These are phyloP conservation scores for Sinocyclocheilus rhinocerous DNA, from an alignment of 2,113 vertebrate species.

Conservation along the genomic window DNA sequence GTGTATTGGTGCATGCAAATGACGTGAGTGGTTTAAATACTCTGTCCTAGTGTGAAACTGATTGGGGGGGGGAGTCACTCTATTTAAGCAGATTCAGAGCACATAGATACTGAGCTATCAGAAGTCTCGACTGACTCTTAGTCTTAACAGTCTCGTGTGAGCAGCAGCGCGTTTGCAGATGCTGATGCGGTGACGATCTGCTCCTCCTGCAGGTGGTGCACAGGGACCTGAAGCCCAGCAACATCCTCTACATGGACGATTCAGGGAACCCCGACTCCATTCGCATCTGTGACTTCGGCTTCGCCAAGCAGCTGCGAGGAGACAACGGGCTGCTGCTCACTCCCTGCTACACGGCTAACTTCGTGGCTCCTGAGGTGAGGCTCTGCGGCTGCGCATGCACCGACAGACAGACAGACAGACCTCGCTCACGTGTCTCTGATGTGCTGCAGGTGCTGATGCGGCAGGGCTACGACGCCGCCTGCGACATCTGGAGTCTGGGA, in stretches of 20 bases:
- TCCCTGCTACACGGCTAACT: slow-evolving; percentile 97
- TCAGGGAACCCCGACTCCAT: slow-evolving; percentile 96
- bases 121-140: not conserved
- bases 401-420: too few species aligned
- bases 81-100: too few species aligned
- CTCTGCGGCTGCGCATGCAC: not conserved
- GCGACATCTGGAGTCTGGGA: slow-evolving; percentile 82
- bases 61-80: too few species aligned
- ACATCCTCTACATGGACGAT: slow-evolving; percentile 97
- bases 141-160: not conserved
- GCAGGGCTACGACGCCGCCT: slow-evolving; percentile 81
- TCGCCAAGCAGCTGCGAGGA: slow-evolving; percentile 94
- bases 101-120: too few species aligned
- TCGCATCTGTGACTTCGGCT: slow-evolving; percentile 96
- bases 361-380: slow-evolving; percentile 95
- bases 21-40: too few species aligned
- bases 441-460: slow-evolving; percentile 77
- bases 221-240: slow-evolving; percentile 97
- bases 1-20: too few species aligned
- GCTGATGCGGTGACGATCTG: not conserved
- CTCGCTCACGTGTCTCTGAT: slow-evolving; percentile 6
- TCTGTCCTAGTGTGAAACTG: too few species aligned
- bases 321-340: slow-evolving; percentile 95
- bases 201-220: slow-evolving; percentile 86
- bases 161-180: too few species aligned